A percentile compares a stretch with the other conserved stretches of the same genome.
Evolutionary conservation across 2,797 vertebrate species (phyloP).

Genomic region (Neomorphus geoffroyi): DNA sequence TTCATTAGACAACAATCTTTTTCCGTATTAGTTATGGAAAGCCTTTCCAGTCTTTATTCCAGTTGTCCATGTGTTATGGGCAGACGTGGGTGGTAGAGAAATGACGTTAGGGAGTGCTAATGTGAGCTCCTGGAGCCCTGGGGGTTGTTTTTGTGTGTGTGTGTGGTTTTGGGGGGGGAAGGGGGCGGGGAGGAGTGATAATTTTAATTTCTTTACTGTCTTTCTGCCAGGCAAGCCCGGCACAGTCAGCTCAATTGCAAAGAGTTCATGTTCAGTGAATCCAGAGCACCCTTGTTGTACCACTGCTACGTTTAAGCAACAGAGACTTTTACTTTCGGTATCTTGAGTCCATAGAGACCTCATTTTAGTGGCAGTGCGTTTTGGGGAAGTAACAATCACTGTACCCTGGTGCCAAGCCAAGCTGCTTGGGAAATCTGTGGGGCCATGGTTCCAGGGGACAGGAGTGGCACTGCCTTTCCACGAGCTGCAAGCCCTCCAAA

Average conservation of each 20-base stretch:
- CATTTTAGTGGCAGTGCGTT: neutral
- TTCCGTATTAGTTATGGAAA: neutral
- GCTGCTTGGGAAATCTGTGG: neutral
- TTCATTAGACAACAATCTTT: neutral
- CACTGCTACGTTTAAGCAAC: neutral
- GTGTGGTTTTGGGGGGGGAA: neutral
- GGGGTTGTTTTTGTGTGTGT: neutral
- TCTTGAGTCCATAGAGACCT: neutral
- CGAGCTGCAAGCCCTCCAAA: fast-evolving
- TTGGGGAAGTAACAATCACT: neutral
- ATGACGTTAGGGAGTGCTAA: neutral
- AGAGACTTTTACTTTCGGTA: neutral
- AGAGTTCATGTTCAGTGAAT: fast-evolving
- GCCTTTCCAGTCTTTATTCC: neutral
- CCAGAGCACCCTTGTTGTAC: neutral
- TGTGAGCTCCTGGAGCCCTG: neutral
- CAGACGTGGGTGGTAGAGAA: neutral
- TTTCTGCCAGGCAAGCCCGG: neutral
- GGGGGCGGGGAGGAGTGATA: neutral
- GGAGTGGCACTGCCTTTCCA: neutral
- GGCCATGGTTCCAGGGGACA: fast-evolving
- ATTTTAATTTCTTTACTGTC: neutral
- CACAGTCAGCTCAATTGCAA: neutral
- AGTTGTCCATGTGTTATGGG: neutral
- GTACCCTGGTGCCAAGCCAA: neutral